phyloP scores from a whole-genome alignment of 1,140 invertebrate species.

The Asobara japonica region DNA sequence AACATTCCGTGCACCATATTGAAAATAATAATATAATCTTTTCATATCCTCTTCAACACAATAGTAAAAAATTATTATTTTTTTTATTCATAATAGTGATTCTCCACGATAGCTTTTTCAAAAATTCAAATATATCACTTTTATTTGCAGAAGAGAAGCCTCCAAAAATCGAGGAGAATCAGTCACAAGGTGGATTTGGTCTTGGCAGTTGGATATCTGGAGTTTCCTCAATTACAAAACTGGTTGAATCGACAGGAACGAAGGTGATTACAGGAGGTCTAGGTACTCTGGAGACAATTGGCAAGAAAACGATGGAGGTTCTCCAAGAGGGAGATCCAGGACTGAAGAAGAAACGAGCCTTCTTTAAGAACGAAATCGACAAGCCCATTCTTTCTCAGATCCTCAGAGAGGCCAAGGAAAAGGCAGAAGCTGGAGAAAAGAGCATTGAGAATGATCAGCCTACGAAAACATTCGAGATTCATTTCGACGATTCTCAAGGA shows the following conservation, averaged over 20 bases:
- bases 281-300: slow-evolving; percentile 89
- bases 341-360: slow-evolving; percentile 81
- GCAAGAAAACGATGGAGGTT: slow-evolving; percentile 93
- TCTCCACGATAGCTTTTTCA: too few species aligned
- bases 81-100: too few species aligned
- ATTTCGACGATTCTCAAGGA: slow-evolving; percentile 91
- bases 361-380: slow-evolving; percentile 68
- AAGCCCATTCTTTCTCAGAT: slow-evolving; percentile 72
- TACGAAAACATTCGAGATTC: slow-evolving; percentile 78
- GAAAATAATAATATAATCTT: too few species aligned
- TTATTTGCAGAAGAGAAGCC: slow-evolving; percentile 40
- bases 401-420: slow-evolving; percentile 84
- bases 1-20: too few species aligned
- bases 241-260: slow-evolving; percentile 78
- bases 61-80: too few species aligned
- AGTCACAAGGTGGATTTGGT: slow-evolving; percentile 62
- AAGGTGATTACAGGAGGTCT: slow-evolving; percentile 85
- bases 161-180: slow-evolving; percentile 39
- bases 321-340: slow-evolving; percentile 91
- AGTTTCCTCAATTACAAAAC: slow-evolving; percentile 73
- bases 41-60: too few species aligned
- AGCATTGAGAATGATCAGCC: slow-evolving; percentile 70
- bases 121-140: too few species aligned
- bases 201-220: slow-evolving; percentile 75
- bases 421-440: slow-evolving; percentile 76